These are phyloP conservation scores for Apogon hyalosoma DNA, from an alignment of 2,797 vertebrate genomes.

Conservation along the genomic window DNA sequence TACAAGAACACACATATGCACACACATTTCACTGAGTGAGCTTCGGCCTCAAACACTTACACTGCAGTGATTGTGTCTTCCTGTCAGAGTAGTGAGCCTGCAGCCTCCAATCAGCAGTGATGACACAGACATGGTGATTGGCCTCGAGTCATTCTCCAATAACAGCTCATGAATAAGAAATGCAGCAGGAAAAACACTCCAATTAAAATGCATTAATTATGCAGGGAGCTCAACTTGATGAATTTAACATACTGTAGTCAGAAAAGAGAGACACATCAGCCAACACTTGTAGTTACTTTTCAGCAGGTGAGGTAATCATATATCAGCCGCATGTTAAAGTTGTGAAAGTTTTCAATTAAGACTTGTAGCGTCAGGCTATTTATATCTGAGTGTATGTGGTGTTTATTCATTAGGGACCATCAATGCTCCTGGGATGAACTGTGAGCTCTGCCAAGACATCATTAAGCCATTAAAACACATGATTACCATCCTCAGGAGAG, in stretches of 20 bases:
- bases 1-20: slow-evolving; percentile 64
- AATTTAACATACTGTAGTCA: slow-evolving; percentile 9
- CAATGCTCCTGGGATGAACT: slow-evolving; percentile 58
- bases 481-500: slow-evolving; percentile 70
- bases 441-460: slow-evolving; percentile 70
- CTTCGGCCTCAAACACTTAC: background rate
- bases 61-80: slow-evolving; percentile 40
- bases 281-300: background rate
- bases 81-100: slow-evolving; percentile 43
- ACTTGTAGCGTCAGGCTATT: slow-evolving; percentile 10
- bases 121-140: slow-evolving; percentile 65
- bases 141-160: slow-evolving; percentile 76
- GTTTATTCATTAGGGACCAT: slow-evolving; percentile 44
- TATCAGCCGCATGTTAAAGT: background rate
- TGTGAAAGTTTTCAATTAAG: slow-evolving; percentile 59
- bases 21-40: background rate
- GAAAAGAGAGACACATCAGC: slow-evolving; percentile 7
- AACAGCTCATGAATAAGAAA: slow-evolving; percentile 86
- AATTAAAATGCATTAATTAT: slow-evolving; percentile 87
- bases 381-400: slow-evolving; percentile 1
- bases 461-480: slow-evolving; percentile 79
- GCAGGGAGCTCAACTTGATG: slow-evolving; percentile 53
- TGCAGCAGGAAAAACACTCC: slow-evolving; percentile 80
- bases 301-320: background rate
- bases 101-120: slow-evolving; percentile 53